Evolutionary conservation across 2,888 invertebrate species (phyloP).

Genomic region (Phytoseiulus persimilis): DNA sequence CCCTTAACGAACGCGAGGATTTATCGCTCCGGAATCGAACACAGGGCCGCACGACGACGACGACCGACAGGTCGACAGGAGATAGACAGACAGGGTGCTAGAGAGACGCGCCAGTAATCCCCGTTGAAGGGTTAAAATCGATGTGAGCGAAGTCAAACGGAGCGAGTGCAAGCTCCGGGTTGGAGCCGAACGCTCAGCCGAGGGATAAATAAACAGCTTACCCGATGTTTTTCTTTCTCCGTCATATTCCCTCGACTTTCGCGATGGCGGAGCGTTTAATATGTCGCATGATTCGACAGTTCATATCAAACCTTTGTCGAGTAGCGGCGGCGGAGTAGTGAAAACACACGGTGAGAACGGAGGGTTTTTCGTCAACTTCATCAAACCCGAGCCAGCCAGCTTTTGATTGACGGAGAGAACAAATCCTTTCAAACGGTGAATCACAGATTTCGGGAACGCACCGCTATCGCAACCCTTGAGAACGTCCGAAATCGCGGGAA

Average conservation of each 20-base stretch:
- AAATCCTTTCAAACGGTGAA: neutral
- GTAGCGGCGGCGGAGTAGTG: neutral
- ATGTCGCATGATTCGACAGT: neutral
- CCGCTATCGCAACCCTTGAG: too few species aligned
- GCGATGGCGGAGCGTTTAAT: neutral
- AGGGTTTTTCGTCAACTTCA: conserved; percentile 5
- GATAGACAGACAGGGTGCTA: neutral
- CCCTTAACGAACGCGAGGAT: neutral
- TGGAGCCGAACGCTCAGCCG: neutral
- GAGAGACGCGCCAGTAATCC: neutral
- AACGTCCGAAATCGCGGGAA: too few species aligned
- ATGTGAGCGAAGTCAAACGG: neutral
- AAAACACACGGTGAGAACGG: neutral
- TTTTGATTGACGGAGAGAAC: neutral
- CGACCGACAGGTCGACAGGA: too few species aligned
- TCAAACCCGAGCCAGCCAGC: neutral
- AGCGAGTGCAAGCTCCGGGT: neutral
- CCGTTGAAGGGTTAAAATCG: neutral
- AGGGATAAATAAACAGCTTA: neutral
- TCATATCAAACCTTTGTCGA: neutral
- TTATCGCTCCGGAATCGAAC: neutral
- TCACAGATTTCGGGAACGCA: neutral
- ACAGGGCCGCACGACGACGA: too few species aligned
- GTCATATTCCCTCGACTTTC: neutral
- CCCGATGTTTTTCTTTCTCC: neutral